Conservation (phyloP, 2,888 invertebrate genomes). For the Augiades crinisus region DNA sequence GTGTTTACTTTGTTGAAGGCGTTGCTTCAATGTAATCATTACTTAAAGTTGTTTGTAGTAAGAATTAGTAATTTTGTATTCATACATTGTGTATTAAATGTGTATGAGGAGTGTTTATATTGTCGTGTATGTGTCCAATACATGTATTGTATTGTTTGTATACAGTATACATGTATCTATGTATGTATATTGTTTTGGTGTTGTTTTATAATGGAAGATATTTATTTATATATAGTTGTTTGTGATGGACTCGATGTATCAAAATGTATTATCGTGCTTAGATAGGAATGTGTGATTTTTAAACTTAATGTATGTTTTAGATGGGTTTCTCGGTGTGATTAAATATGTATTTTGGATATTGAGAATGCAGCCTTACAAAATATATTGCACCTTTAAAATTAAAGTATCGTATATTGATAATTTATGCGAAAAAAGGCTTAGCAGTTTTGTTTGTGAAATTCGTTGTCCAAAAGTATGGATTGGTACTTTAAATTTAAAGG, state of each 20-base stretch:
- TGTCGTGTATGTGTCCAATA: conserved; percentile 19
- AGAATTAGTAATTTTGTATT: too few species aligned
- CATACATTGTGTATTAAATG: conserved; percentile 17
- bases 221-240: conserved; percentile 24
- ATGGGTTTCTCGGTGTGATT: background rate
- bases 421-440: too few species aligned
- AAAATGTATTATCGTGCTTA: conserved; percentile 11
- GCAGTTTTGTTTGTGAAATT: too few species aligned
- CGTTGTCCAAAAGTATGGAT: too few species aligned
- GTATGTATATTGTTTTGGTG: too few species aligned
- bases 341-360: background rate
- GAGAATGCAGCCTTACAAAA: background rate
- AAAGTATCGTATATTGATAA: background rate
- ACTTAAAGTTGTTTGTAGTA: too few species aligned
- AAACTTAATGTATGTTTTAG: background rate
- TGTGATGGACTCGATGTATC: conserved; percentile 16
- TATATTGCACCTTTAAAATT: background rate
- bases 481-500: too few species aligned
- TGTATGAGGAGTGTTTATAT: conserved; percentile 22
- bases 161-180: too few species aligned
- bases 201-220: conserved; percentile 25
- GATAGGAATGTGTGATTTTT: conserved; percentile 15
- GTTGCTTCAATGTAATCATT: too few species aligned
- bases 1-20: too few species aligned
- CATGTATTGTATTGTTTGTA: background rate